Base-by-base conservation (phyloP, 2,888 invertebrate genomes). In the Hyposoter didymator region DNA sequence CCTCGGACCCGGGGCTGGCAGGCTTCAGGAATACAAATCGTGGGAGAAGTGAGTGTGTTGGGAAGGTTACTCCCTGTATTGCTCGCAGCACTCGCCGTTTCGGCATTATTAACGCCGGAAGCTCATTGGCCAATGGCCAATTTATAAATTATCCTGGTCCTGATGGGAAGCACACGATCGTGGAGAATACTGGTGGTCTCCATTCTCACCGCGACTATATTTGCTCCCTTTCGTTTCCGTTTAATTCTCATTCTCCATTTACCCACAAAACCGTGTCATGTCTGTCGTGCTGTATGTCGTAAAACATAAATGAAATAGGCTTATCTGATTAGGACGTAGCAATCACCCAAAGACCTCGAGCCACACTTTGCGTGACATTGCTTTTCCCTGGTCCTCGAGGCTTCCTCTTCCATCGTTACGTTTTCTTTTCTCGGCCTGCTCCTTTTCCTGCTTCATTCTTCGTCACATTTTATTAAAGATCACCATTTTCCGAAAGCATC, bases 221-320 rank as follows among this genome's bases (percentile, higher is more conserved):
- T 28, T 10, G 35, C 49, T 19, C n/a, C 32, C 35, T 35, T 55
- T 22, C 28, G 45, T 72, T 39, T 52, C 28, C 19, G 55, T 52
- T 35, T 17, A n/a, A 28, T 73, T 47, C 45, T 49, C 83, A 62
- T 67, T 19, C 22, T 70, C 59, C 69, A 45, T 19, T 45, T 49
- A 35, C 12, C 55, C n/a, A 55, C 55, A 32, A 55, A 14, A 39
- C 14, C 22, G 64, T 67, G 19, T 28, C 78, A 32, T 47, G 35
- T 47, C 67, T 47, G 47, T 73, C 74, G 47, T 78, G 47, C 78
- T 62, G 43, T 83, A 69, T 70, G 87, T 89, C 89, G 88, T 90
- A 88, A 90, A 89, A 90, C 88, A 89, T 87, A 89, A 90, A 90
- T 88, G 89, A 88, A 90, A 91, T 85, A 86, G 87, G 19, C 87